phyloP scores from a whole-genome alignment of 2,888 invertebrate genomes.

The Sinhomidia bicolor region DNA sequence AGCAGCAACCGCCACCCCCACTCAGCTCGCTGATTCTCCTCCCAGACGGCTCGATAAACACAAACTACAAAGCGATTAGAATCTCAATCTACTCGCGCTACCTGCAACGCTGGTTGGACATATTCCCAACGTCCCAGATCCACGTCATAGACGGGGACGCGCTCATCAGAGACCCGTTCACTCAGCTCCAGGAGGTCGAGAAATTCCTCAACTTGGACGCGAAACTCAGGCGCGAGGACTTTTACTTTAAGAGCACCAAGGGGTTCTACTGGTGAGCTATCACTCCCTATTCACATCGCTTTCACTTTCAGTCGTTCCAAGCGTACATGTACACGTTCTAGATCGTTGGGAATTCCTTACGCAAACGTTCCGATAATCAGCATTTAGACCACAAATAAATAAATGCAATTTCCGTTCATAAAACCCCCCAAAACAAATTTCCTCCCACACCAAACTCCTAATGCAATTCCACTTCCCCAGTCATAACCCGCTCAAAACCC shows the following conservation, averaged over 20 bases:
- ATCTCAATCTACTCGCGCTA: constrained; percentile 96
- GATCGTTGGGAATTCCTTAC: too few relatives aligned
- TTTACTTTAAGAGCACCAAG: constrained; percentile 98
- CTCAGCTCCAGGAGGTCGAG: constrained; percentile 93
- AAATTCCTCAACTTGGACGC: constrained; percentile 90
- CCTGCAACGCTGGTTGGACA: constrained; percentile 94
- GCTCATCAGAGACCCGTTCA: constrained; percentile 85
- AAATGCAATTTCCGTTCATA: too few relatives aligned
- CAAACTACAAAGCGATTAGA: constrained; percentile 91
- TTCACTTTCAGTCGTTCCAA: too few relatives aligned
- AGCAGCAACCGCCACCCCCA: constrained; percentile 15
- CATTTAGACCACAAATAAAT: too few relatives aligned
- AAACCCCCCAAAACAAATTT: too few relatives aligned
- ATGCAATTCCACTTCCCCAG: too few relatives aligned
- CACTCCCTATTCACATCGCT: too few relatives aligned
- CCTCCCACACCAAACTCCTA: too few relatives aligned
- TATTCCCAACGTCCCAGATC: constrained; percentile 95
- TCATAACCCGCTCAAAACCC: too few relatives aligned
- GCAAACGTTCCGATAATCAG: too few relatives aligned
- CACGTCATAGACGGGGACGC: constrained; percentile 85
- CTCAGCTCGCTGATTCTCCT: constrained; percentile 91
- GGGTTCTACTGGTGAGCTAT: constrained; percentile 92
- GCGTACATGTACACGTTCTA: too few relatives aligned
- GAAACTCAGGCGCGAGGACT: constrained; percentile 90
- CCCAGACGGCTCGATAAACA: constrained; percentile 91